Evolutionary conservation across 2,888 invertebrate species (phyloP).

Genomic region (Bembecia ichneumoniformis): DNA sequence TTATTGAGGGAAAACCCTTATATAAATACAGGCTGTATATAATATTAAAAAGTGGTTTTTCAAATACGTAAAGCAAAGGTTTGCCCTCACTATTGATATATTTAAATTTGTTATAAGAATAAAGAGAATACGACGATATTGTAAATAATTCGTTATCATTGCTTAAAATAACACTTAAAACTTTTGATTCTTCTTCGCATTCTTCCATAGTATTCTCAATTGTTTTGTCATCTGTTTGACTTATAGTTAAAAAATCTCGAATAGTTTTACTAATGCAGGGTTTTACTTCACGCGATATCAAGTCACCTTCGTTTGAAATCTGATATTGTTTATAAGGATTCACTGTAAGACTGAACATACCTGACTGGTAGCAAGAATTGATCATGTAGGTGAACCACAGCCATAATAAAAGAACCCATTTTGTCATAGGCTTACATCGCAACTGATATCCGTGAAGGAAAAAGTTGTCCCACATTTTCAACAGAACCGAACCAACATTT

Average conservation of each 20-base stretch:
- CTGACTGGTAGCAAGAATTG: constrained; percentile 29
- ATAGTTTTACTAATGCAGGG: constrained; percentile 28
- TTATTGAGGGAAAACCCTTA: constrained; percentile 12
- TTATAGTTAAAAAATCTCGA: neutral
- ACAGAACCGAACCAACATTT: constrained; percentile 19
- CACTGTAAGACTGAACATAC: constrained; percentile 28
- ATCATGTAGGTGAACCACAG: constrained; percentile 33
- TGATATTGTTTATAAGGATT: constrained; percentile 29
- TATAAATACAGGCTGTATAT: constrained; percentile 9
- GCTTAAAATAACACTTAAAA: neutral
- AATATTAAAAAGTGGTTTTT: constrained; percentile 8
- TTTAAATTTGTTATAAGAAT: constrained; percentile 20
- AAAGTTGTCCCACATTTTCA: constrained; percentile 26
- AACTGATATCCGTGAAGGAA: constrained; percentile 21
- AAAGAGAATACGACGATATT: constrained; percentile 21
- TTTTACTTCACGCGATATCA: constrained; percentile 19
- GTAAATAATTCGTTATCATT: constrained; percentile 12
- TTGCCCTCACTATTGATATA: constrained; percentile 26
- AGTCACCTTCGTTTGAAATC: constrained; percentile 20
- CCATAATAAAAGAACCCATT: constrained; percentile 29
- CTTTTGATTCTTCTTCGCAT: constrained; percentile 3
- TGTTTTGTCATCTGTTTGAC: neutral
- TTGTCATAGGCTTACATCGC: constrained; percentile 12
- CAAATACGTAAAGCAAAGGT: constrained; percentile 13
- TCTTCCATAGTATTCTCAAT: neutral